Base-by-base conservation (phyloP, 2,888 invertebrate genomes). In the Orthosia gracilis region DNA sequence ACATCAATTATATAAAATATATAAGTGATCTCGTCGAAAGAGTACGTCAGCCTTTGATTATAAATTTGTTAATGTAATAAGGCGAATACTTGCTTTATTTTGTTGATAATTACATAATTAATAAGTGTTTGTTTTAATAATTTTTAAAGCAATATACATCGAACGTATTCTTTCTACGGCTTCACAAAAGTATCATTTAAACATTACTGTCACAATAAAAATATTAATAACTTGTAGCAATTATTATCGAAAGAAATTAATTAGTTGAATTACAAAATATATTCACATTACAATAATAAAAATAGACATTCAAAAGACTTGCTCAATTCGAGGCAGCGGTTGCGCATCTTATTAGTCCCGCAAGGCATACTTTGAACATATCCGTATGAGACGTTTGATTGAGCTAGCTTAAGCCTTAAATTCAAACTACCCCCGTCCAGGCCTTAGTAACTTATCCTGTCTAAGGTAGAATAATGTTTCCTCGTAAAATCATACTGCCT, bases 1-100 rank as follows among this genome's bases (percentile, higher is more conserved):
- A 86, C 82, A 82, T 71, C 82, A 73, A 66, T 73, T 80, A 77
- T 85, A 82, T 84, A 83, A 70, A 82, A 76, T 82, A 82, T 82
- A 82, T 73, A 65, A 80, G 83, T 83, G 83, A 79, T 83, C 79
- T 78, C 78, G 74, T 82, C 63, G 85, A 85, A 77, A 85, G 85
- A 83, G 81, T 81, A 85, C 77, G 83, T 84, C 85, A 85, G 85
- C 77, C 86, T 84, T 83, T 81, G 61, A 57, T 69, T 83, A 59
- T 63, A 67, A 65, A 59, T 68, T 71, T 71, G 65, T 70, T 74
- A 69, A 58, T 71, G 64, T 75, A 69, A 49, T 83, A 82, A 82
- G 81, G 81, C 81, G 75, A 69, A 69, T 71, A 79, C 57, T 75
- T 82, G 83, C 83, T 82, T 83, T 63, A 58, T 47, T 40, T 55